phyloP scores from a whole-genome alignment of 2,888 invertebrate genomes.

The Netelia fuscicornis region DNA sequence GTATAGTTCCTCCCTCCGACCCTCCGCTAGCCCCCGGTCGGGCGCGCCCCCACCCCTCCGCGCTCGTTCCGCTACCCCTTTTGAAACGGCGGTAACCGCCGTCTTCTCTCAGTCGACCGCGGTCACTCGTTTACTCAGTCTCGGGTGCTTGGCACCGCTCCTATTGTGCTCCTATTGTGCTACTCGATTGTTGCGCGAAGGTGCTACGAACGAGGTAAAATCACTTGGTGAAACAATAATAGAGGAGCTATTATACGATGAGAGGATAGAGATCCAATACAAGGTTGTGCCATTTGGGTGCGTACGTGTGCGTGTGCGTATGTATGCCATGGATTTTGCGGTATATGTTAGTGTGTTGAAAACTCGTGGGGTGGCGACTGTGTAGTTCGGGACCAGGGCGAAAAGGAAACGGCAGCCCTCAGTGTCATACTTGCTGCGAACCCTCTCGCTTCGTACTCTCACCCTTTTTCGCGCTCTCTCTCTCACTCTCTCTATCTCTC shows the following conservation, averaged over 20 bases:
- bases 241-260: not conserved
- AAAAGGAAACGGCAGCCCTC: conserved; percentile 75
- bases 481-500: conserved; percentile 2
- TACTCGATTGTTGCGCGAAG: not conserved
- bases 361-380: conserved; percentile 76
- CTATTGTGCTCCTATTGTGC: not conserved
- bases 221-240: conserved; percentile 72
- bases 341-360: conserved; percentile 69
- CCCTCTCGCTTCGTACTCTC: conserved; percentile 70
- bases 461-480: conserved; percentile 27
- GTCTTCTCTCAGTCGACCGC: conserved; percentile 40
- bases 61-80: not conserved
- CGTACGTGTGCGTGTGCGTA: not conserved
- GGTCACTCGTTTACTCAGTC: conserved; percentile 25
- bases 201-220: conserved; percentile 69
- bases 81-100: conserved; percentile 14
- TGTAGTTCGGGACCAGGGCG: conserved; percentile 70
- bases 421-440: conserved; percentile 77
- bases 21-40: not conserved
- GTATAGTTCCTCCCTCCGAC: not conserved
- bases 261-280: not conserved
- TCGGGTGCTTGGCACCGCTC: not conserved
- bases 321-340: not conserved
- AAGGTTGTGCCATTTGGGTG: not conserved
- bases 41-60: not conserved